Percentiles rank a stretch among this genome's conserved stretches.
phyloP scores from a whole-genome alignment of 2,797 vertebrate species.

The Melanotaenia maccullochi region DNA sequence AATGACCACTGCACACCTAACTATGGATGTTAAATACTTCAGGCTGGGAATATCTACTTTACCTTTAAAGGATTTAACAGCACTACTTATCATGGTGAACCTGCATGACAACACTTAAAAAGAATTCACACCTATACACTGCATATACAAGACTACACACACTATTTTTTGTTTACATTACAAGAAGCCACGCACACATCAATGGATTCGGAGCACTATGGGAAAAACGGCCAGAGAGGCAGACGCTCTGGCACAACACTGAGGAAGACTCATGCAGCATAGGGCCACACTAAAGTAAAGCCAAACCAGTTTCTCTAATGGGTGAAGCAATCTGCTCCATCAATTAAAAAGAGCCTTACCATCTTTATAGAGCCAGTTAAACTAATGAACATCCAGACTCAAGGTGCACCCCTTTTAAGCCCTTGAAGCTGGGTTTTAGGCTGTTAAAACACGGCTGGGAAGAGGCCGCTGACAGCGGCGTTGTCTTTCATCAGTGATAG shows the following conservation, averaged over 20 bases:
- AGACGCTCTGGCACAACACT: conserved; percentile 14
- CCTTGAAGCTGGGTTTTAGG: conserved; percentile 21
- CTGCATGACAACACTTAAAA: conserved; percentile 33
- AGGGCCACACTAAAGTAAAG: conserved; percentile 45
- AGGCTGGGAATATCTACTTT: conserved; percentile 30
- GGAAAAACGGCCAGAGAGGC: conserved; percentile 23
- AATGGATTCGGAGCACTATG: conserved; percentile 22
- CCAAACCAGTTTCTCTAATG: conserved; percentile 56
- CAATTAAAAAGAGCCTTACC: conserved; percentile 62
- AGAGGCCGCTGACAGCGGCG: conserved; percentile 46
- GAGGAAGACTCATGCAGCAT: conserved; percentile 22
- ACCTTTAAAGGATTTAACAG: conserved; percentile 17
- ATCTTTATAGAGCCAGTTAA: conserved; percentile 63
- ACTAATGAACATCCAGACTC: conserved; percentile 53
- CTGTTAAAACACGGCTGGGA: conserved; percentile 17
- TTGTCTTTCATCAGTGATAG: conserved; percentile 58
- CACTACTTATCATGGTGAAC: conserved; percentile 34
- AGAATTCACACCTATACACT: conserved; percentile 43
- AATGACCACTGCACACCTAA: conserved; percentile 9
- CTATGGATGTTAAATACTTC: background rate
- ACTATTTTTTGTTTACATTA: conserved; percentile 62
- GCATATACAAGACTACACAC: conserved; percentile 58
- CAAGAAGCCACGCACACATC: conserved; percentile 43
- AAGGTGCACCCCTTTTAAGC: conserved; percentile 30
- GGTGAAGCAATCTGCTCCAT: conserved; percentile 50